Conservation (phyloP, 2,888 invertebrate genomes). For the Helobdella robusta region DNA sequence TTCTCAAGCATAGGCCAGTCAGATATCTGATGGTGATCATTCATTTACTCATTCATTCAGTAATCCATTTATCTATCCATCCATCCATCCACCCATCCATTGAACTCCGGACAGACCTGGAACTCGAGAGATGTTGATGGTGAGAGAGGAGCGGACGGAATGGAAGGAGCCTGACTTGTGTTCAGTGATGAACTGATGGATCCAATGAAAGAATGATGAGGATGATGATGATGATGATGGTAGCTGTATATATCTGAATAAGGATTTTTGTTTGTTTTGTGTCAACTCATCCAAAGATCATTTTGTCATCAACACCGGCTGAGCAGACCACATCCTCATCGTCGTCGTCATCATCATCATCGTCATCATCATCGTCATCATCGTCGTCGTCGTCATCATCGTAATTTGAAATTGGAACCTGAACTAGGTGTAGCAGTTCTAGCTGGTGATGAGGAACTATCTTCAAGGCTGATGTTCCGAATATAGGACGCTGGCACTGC, state of each 20-base stretch:
- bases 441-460: background rate
- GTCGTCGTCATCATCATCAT: background rate
- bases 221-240: too few species aligned
- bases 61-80: too few species aligned
- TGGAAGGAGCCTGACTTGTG: constrained; percentile 12
- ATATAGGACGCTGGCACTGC: constrained; percentile 4
- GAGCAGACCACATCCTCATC: background rate
- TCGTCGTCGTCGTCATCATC: constrained; percentile 6
- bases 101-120: too few species aligned
- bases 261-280: too few species aligned
- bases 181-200: background rate
- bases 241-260: too few species aligned
- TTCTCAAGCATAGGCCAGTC: constrained; percentile 17
- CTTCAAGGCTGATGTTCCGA: background rate
- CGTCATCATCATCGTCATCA: background rate
- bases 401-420: too few species aligned
- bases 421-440: background rate
- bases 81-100: too few species aligned
- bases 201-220: too few species aligned
- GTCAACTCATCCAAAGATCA: too few species aligned
- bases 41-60: too few species aligned
- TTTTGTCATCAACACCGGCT: too few species aligned
- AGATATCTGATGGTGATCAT: too few species aligned
- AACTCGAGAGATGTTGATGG: constrained; percentile 7
- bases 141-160: constrained; percentile 20